Evolutionary conservation across 2,113 vertebrate species (phyloP), one percentile per base, ranked within the genome.

Genomic region (Caretta caretta): DNA sequence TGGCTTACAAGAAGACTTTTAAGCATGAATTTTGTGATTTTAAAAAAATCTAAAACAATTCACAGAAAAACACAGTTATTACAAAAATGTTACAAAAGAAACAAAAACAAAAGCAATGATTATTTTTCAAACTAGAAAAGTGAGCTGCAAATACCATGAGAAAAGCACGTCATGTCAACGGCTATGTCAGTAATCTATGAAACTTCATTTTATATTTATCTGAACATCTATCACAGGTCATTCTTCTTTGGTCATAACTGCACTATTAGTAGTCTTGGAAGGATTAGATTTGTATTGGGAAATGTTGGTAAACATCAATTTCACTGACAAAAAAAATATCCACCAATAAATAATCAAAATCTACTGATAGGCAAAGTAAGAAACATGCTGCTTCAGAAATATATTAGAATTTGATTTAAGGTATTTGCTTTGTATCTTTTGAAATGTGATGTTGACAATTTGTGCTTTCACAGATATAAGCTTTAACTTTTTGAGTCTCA

Each of bases 81-180:
- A 56, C 79, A 91, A 14, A 49, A 46, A 69, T 24, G 42, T 84
- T 97, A 27, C 89, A 84, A 92, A 84, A 94, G 81, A 75, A 92
- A 48, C 80, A 72, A 84, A 90, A 89, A 86, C 75, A 97, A 53
- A 31, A 83, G 89, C 82, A 86, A 85, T 53, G 86, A 93, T 92
- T 94, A 92, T 80, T 53, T 82, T 93, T 95, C 80, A 92, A 27
- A 93, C 62, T 86, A 49, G 31, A 95, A 94, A 89, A 57, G 92
- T 1, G 49, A 95, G 29, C 24, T 84, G 75, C 76, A 94, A 38
- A 91, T 86, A 90, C 80, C 94, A 57, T 88, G 93, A 80, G 78
- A 57, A 95, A 79, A 91, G 81, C 50, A 72, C 86, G 80, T 82
- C 83, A 54, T 38, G 50, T 69, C 42, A 20, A 48, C 81, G 79